phyloP scores from a whole-genome alignment of 2,113 vertebrate species.

The Scolopax mira region DNA sequence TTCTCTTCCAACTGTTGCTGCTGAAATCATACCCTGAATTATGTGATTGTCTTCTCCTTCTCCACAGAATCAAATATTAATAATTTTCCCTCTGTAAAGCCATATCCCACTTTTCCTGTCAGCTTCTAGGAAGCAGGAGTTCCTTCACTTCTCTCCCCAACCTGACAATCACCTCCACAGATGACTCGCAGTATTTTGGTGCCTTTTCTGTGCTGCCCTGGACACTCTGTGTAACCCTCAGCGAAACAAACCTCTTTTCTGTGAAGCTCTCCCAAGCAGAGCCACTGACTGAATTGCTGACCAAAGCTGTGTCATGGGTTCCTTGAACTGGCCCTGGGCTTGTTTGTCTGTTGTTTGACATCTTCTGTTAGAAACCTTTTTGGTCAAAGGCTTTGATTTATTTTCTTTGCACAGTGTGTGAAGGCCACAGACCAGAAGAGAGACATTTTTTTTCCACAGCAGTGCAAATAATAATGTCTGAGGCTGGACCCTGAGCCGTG shows the following conservation, averaged over 20 bases:
- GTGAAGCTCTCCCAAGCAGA: neutral
- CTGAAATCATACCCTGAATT: neutral
- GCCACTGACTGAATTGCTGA: constrained; percentile 25
- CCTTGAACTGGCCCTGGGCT: constrained; percentile 56
- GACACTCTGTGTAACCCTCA: neutral
- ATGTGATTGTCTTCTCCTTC: neutral
- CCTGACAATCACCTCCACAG: fast-evolving
- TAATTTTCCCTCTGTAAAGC: neutral
- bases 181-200: neutral
- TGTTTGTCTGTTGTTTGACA: neutral
- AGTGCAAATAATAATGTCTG: neutral
- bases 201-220: neutral
- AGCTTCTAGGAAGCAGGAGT: neutral
- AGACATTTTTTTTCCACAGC: neutral
- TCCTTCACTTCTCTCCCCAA: neutral
- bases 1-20: neutral
- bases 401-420: neutral
- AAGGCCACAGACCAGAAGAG: neutral
- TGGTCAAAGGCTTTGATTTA: constrained; percentile 9
- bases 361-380: neutral
- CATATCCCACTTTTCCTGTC: neutral
- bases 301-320: constrained; percentile 28
- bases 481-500: neutral
- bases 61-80: neutral
- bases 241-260: neutral